These are phyloP conservation scores for Tetrapedia diversipes DNA, from an alignment of 2,888 invertebrate genomes.

Conservation along the genomic window DNA sequence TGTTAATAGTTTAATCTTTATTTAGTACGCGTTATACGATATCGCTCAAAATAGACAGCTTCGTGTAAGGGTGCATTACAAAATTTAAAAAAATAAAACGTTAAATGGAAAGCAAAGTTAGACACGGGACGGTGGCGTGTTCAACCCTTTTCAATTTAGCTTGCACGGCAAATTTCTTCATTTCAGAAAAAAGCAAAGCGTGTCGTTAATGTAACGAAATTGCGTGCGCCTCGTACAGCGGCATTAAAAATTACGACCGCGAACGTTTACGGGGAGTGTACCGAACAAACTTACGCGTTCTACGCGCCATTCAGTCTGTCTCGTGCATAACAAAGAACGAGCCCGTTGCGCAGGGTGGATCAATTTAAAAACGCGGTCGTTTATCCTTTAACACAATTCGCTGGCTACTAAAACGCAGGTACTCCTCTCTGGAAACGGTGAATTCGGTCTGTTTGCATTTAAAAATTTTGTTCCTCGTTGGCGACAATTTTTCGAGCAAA, in stretches of 20 bases:
- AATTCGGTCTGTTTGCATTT: too few species aligned
- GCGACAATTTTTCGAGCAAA: too few species aligned
- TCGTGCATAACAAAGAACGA: constrained; percentile 45
- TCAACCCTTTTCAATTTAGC: constrained; percentile 36
- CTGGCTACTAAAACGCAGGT: too few species aligned
- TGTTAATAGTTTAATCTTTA: too few species aligned
- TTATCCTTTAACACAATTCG: not conserved
- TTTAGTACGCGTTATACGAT: too few species aligned
- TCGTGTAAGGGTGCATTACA: too few species aligned
- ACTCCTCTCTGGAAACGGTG: too few species aligned
- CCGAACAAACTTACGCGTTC: constrained; percentile 8
- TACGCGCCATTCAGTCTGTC: not conserved
- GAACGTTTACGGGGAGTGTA: constrained; percentile 45
- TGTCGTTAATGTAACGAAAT: constrained; percentile 63
- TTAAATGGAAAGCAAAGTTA: constrained; percentile 26
- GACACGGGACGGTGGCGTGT: constrained; percentile 5
- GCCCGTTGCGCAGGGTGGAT: not conserved
- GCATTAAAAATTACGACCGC: constrained; percentile 56
- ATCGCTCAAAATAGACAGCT: too few species aligned
- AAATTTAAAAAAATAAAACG: too few species aligned
- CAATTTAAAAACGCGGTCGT: not conserved
- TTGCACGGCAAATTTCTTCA: constrained; percentile 40
- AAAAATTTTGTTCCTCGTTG: too few species aligned
- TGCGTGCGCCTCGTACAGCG: constrained; percentile 32
- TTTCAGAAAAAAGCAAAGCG: constrained; percentile 48